Conservation (phyloP, 2,797 vertebrate species). For the Sebastes umbrosus region DNA sequence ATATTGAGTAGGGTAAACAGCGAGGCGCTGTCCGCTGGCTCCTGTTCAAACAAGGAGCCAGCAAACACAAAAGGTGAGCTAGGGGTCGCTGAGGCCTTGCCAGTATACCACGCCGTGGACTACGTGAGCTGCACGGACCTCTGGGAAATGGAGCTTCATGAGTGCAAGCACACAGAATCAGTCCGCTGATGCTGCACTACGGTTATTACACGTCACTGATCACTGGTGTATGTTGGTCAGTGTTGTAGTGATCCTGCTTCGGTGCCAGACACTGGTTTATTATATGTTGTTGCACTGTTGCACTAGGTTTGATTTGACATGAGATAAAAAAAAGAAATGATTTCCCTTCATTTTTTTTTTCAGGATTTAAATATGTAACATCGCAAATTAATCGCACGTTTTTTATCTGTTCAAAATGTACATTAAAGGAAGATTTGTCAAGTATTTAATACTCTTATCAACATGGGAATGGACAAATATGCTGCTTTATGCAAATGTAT, state of each 20-base stretch:
- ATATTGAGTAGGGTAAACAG: slow-evolving; percentile 84
- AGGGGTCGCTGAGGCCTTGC: slow-evolving; percentile 64
- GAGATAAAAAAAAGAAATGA: neutral
- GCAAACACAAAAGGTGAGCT: slow-evolving; percentile 72
- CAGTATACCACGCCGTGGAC: slow-evolving; percentile 29
- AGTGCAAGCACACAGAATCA: slow-evolving; percentile 36
- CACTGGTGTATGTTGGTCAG: slow-evolving; percentile 20
- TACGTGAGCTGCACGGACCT: slow-evolving; percentile 40
- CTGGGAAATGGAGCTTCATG: slow-evolving; percentile 53
- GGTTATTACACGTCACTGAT: slow-evolving; percentile 17
- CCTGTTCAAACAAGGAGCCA: slow-evolving; percentile 66
- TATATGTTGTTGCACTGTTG: neutral
- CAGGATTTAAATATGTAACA: neutral
- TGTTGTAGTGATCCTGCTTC: neutral
- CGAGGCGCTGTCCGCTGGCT: slow-evolving; percentile 66
- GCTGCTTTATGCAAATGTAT: too few species aligned
- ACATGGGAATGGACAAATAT: too few species aligned
- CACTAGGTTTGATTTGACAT: neutral
- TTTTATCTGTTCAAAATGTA: too few species aligned
- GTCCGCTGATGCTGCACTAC: slow-evolving; percentile 34
- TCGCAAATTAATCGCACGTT: too few species aligned
- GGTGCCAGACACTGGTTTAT: neutral
- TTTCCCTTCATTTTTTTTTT: neutral
- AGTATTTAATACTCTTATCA: too few species aligned
- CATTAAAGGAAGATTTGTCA: too few species aligned